Percentiles rank a stretch among this genome's conserved stretches.
Conservation (phyloP, 2,113 vertebrate genomes). For the Tympanuchus pallidicinctus region DNA sequence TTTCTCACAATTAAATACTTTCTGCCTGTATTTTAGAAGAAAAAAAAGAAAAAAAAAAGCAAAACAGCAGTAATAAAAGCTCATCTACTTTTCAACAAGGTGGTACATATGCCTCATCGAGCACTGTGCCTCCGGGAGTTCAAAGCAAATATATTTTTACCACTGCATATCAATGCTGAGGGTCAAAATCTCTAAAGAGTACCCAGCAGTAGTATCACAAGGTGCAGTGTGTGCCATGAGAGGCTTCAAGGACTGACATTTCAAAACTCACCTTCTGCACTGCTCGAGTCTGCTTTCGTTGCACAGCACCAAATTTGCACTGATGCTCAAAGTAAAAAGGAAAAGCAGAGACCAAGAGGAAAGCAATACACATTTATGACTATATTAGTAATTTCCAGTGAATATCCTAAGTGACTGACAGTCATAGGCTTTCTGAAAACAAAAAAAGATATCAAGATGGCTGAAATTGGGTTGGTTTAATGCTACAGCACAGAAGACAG, state of each 20-base stretch:
- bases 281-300: neutral
- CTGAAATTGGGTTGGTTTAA: conserved; percentile 17
- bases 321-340: neutral
- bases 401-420: neutral
- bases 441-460: neutral
- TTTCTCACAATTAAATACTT: neutral
- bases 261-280: neutral
- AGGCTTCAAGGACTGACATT: neutral
- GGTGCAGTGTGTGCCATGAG: neutral
- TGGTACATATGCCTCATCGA: accelerated
- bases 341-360: neutral
- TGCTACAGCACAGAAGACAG: neutral
- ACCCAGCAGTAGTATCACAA: neutral
- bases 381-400: neutral
- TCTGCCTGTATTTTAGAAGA: neutral
- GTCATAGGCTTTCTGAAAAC: neutral
- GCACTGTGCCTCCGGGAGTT: neutral
- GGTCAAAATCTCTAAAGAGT: neutral
- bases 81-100: neutral
- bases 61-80: neutral
- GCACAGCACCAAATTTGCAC: neutral
- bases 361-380: too few species aligned
- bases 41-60: neutral
- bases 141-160: neutral
- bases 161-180: neutral